These are phyloP conservation scores for Pitangus sulphuratus DNA, from an alignment of 2,797 vertebrate genomes.

Conservation along the genomic window DNA sequence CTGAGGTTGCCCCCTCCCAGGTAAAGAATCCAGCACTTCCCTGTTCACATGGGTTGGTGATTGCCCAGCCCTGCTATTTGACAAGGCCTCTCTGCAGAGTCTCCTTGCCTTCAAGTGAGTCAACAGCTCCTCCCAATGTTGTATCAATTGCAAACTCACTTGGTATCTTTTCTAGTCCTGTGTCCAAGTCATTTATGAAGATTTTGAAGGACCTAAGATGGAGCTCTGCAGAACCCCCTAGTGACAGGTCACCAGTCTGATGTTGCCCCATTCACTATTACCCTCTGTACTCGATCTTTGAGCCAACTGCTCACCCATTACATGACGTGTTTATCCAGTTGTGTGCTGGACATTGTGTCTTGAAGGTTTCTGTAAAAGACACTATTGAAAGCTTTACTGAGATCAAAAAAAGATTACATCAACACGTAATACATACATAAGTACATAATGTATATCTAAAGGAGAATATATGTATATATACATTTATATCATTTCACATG, in stretches of 20 bases:
- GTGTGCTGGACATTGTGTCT: neutral
- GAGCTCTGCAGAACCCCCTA: neutral
- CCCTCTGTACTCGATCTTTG: rapidly evolving
- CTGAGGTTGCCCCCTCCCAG: neutral
- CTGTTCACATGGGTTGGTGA: neutral
- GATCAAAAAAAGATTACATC: neutral
- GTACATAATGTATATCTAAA: neutral
- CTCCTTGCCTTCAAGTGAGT: rapidly evolving
- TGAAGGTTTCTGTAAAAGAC: neutral
- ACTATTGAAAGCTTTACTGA: neutral
- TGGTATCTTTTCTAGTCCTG: neutral
- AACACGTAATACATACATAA: neutral
- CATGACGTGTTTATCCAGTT: neutral
- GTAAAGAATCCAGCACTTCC: neutral
- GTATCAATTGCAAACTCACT: neutral
- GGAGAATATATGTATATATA: neutral
- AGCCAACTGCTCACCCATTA: neutral
- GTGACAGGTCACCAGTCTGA: neutral
- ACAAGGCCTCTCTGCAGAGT: rapidly evolving
- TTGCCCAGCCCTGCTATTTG: neutral
- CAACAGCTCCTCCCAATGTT: neutral
- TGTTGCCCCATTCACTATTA: neutral
- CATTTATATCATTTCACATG: neutral
- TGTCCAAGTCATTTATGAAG: neutral
- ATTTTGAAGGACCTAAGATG: neutral